Evolutionary conservation across 2,797 vertebrate species (phyloP).

Genomic region (Nyctalus aviator): DNA sequence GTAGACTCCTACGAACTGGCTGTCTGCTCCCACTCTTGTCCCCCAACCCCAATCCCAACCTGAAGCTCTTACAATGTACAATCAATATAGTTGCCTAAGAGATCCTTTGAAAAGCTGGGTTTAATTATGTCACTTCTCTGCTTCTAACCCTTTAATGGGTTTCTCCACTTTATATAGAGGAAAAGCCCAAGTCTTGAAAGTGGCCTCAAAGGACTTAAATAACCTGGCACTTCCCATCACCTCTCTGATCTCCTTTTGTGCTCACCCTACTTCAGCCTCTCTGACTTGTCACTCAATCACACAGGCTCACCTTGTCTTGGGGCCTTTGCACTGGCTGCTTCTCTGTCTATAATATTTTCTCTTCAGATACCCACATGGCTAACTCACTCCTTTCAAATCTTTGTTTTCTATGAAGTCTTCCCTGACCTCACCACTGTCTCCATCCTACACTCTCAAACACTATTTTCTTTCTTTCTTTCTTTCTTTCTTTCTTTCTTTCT

Average conservation of each 20-base stretch:
- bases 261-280: background rate
- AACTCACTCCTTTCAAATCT: background rate
- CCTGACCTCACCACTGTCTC: background rate
- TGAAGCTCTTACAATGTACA: background rate
- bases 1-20: background rate
- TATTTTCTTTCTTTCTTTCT: no score
- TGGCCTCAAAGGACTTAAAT: background rate
- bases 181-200: background rate
- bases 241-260: background rate
- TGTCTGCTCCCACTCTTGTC: no score
- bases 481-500: no score
- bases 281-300: background rate
- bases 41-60: no score
- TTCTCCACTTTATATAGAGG: background rate
- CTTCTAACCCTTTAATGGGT: background rate
- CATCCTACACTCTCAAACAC: fast-evolving
- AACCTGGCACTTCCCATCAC: background rate
- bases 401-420: background rate
- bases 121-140: background rate
- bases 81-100: background rate
- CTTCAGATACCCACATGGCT: no score
- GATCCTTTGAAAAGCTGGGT: background rate
- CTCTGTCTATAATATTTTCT: background rate
- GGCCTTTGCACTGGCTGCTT: background rate
- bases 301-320: background rate